Conservation (phyloP, 37 sponge, comb jelly and placozoan genomes). For the Eunapius fragilis region DNA sequence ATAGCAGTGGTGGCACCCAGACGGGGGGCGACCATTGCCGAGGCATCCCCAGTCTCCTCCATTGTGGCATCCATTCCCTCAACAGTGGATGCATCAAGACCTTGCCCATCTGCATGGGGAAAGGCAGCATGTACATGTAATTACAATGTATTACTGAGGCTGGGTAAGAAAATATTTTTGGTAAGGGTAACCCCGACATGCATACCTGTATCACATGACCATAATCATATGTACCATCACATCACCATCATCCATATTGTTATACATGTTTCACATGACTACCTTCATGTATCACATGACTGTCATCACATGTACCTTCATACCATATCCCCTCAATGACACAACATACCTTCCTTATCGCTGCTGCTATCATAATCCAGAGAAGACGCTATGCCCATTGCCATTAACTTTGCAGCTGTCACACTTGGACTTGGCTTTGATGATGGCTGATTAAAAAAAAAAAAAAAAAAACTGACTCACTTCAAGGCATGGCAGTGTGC, state of each 20-base stretch:
- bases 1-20: neutral
- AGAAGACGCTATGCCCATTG: constrained; percentile 40
- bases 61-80: neutral
- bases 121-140: no score
- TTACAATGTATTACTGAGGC: no score
- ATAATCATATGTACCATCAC: no score
- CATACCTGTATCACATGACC: no score
- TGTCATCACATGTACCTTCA: no score
- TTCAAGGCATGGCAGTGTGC: neutral
- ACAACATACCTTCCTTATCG: constrained; percentile 18
- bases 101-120: neutral
- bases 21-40: neutral
- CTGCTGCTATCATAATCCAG: constrained; percentile 42
- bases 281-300: no score
- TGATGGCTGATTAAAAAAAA: neutral
- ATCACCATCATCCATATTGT: no score
- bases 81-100: neutral
- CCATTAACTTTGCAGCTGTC: constrained; percentile 23
- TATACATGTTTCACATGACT: no score
- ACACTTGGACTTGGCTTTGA: neutral
- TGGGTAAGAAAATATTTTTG: no score
- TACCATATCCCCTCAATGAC: no score
- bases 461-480: neutral
- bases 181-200: no score
- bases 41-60: neutral